Conservation (phyloP, 2,888 invertebrate genomes). For the Hirtodrosophila confusa region DNA sequence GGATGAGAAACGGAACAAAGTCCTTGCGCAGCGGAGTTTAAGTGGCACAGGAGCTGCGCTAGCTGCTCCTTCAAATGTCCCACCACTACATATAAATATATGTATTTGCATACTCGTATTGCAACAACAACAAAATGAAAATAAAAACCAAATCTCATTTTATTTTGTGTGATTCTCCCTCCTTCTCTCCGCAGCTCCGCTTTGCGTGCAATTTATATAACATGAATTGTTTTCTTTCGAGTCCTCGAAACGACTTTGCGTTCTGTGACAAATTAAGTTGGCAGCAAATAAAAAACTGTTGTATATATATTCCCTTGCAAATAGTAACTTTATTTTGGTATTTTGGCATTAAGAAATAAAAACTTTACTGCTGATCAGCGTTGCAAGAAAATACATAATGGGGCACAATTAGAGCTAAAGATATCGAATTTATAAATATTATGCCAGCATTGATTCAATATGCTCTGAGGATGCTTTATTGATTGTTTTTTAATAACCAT, state of each 20-base stretch:
- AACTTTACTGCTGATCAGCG: conserved; percentile 15
- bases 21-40: conserved; percentile 65
- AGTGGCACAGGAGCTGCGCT: conserved; percentile 61
- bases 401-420: conserved; percentile 15
- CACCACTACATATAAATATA: conserved; percentile 21
- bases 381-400: neutral
- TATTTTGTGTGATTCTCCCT: conserved; percentile 25
- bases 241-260: conserved; percentile 54
- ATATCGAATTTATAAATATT: no score
- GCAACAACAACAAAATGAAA: conserved; percentile 25
- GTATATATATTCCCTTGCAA: conserved; percentile 29
- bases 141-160: conserved; percentile 35
- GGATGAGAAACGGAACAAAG: conserved; percentile 45
- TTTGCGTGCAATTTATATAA: conserved; percentile 68
- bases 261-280: conserved; percentile 76
- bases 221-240: conserved; percentile 70
- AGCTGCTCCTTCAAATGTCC: conserved; percentile 37
- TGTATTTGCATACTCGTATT: conserved; percentile 72
- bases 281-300: conserved; percentile 67
- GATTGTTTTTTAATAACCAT: no score
- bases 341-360: conserved; percentile 6
- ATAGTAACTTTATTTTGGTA: conserved; percentile 9
- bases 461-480: no score
- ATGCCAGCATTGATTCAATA: no score
- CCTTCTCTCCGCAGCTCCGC: conserved; percentile 16